Evolutionary conservation across 2,888 invertebrate species (phyloP), one percentile per base, ranked within the genome.

Genomic region (Busseola fusca): DNA sequence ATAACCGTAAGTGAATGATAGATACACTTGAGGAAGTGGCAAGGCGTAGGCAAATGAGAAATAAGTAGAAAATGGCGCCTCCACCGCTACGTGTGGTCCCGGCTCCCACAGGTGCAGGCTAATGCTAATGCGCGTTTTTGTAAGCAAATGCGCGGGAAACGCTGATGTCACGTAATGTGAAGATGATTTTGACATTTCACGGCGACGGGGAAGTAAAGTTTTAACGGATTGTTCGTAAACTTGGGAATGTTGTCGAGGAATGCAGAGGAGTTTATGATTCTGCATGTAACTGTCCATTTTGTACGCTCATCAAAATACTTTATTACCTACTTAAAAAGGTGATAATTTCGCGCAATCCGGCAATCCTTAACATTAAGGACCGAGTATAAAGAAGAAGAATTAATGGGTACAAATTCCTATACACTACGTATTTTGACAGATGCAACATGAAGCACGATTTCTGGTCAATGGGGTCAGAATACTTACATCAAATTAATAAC

Each of bases 151-250:
- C 76, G 78, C 77, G 60, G 73, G 69, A 81, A 80, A 82, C 71
- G 66, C 67, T 77, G 74, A 82, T 74, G 80, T 85, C 84, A 79
- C 76, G 82, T 86, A 84, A 87, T 86, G 86, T 67, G 74, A 84
- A 84, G 83, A 87, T 87, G 86, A 83, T 86, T 86, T 83, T 84
- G 81, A 86, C 84, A 86, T 85, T 86, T 86, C 83, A 85, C 83
- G 84, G 68, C 72, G 77, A 76, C 78, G 68, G 56, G 86, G 83
- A 86, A 86, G 83, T 75, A 68, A 63, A 69, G 77, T n/a, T 80
- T 79, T 65, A 66, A 80, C 68, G 76, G 74, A 64, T 76, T 70
- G 69, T 66, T 57, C 58, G n/a, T 73, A 68, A 75, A 81, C 63
- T 67, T 81, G 74, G 66, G 71, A 78, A 72, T 52, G 56, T 54